Base-by-base conservation (phyloP, 2,888 invertebrate species). In the Mythimna pallens region DNA sequence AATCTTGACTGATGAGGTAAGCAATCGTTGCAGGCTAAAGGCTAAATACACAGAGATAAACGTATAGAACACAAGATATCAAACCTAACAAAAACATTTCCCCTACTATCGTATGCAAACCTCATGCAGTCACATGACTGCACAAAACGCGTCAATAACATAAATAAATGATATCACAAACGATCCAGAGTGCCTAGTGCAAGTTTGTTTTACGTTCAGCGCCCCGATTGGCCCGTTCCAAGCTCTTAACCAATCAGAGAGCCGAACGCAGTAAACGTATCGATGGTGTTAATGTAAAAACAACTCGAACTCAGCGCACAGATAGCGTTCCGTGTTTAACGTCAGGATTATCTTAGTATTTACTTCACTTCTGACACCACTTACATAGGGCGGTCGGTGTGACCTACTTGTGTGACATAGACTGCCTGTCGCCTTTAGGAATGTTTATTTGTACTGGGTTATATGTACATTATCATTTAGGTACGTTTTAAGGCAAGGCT, bases 361-460 rank as follows among this genome's bases (percentile, higher is more conserved):
- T 81, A 84, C 76, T 74, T 79, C 64, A 80, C 73, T 61, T 58
- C 64, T 80, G 77, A 82, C 82, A 75, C 70, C 79, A 69, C 82
- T 82, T 82, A 82, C 82, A 84, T 43, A 81, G 84, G 75, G 69
- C 81, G 52, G n/a, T 50, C 22, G 22, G 72, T 67, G 74, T 82
- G 84, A 88, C 88, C 87, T 86, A 88, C 81, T 86, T 86, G 78
- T 52, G 65, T 62, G 70, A 86, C 85, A 82, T 88, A 92, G 92
- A 93, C 92, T 82, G 92, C 89, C 70, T 90, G 92, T 88, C 92
- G 92, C 92, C 91, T 75, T 22, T 72, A 64, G 10, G n/a, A 58
- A 67, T 66, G 63, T 57, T 72, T 76, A 65, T 66, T 36, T 61
- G 40, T 22, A 61, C 30, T 17, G 55, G 12, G 14, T 59, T 36